Evolutionary conservation across 2,113 vertebrate species (phyloP).

Genomic region (Rhagologus leucostigma): DNA sequence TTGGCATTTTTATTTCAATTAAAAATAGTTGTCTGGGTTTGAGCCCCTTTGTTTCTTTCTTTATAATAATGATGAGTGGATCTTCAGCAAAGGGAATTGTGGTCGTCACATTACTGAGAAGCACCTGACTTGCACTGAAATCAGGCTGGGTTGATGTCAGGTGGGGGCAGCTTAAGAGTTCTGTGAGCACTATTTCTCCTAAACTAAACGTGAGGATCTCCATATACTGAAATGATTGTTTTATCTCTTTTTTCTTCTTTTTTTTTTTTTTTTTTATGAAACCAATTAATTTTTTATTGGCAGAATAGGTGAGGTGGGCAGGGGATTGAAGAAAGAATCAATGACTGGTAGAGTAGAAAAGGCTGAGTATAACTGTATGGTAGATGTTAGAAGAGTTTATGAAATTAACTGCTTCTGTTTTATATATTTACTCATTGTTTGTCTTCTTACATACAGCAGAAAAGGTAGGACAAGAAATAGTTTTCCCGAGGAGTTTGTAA

Average conservation of each 20-base stretch:
- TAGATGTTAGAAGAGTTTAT: background rate
- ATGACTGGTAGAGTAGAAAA: background rate
- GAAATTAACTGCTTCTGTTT: background rate
- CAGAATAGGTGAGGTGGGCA: background rate
- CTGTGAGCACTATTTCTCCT: background rate
- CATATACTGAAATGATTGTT: background rate
- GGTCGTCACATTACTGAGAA: background rate
- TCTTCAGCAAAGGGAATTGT: background rate
- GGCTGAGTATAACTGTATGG: background rate
- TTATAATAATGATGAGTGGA: background rate
- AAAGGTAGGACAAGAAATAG: background rate
- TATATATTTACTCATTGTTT: background rate
- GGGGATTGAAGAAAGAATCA: background rate
- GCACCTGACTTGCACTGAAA: background rate
- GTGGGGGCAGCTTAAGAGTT: background rate
- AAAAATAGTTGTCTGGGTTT: background rate
- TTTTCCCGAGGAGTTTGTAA: background rate
- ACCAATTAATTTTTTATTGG: background rate
- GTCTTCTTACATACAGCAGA: background rate
- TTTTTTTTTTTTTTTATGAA: background rate
- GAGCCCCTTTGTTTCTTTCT: background rate
- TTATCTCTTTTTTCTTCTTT: background rate
- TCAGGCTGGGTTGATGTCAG: background rate
- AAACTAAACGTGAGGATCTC: conserved; percentile 13
- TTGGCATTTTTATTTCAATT: background rate